A percentile compares a stretch with the other conserved stretches of the same genome.
phyloP scores from a whole-genome alignment of 1,140 invertebrate genomes.

The Coptotermes formosanus region DNA sequence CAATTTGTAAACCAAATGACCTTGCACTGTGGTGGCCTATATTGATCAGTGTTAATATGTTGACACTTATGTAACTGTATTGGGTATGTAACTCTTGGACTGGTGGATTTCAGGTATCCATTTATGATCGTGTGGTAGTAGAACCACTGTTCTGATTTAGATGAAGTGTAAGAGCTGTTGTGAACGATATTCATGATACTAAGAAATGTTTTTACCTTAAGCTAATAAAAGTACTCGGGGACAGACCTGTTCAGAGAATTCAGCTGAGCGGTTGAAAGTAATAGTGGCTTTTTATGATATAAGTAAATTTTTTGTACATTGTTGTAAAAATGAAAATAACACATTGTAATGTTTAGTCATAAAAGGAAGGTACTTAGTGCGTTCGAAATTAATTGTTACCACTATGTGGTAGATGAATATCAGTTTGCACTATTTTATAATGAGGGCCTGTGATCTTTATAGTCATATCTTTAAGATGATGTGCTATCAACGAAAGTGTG shows the following conservation, averaged over 20 bases:
- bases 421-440: conserved; percentile 27
- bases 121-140: neutral
- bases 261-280: neutral
- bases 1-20: neutral
- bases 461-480: conserved; percentile 17
- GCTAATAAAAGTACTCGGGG: neutral
- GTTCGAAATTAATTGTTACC: conserved; percentile 31
- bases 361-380: conserved; percentile 26
- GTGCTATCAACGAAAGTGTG: conserved; percentile 13
- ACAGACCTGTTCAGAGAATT: neutral
- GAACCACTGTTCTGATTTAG: neutral
- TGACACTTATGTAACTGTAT: neutral
- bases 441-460: conserved; percentile 26
- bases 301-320: conserved; percentile 22
- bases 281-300: conserved; percentile 9
- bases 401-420: conserved; percentile 33
- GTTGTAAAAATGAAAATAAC: conserved; percentile 27
- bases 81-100: neutral
- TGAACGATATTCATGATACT: neutral
- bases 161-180: neutral
- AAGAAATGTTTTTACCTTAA: neutral
- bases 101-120: neutral
- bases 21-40: neutral
- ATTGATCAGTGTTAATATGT: conserved; percentile 3
- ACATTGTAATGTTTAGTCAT: conserved; percentile 21